Evolutionary conservation across 2,113 vertebrate genomes (phyloP).

Genomic region (Orycteropus afer): DNA sequence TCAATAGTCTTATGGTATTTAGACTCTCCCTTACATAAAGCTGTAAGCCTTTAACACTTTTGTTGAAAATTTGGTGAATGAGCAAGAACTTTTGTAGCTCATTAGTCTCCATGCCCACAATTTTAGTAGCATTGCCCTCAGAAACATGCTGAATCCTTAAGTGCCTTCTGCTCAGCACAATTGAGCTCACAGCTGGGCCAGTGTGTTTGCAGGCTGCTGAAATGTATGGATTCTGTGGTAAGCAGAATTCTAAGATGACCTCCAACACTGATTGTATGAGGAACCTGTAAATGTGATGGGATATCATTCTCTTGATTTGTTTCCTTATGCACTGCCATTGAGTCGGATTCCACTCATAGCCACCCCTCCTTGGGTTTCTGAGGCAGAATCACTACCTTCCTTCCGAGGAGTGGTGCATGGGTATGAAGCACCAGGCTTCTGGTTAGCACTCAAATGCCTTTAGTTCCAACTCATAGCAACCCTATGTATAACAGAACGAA

Average conservation of each 20-base stretch:
- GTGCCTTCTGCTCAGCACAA: neutral
- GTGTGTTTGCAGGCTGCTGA: neutral
- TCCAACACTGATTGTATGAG: neutral
- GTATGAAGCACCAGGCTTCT: no score
- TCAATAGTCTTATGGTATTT: constrained; percentile 13
- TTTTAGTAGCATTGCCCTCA: neutral
- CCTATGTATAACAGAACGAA: neutral
- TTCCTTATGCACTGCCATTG: no score
- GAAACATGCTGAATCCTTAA: constrained; percentile 10
- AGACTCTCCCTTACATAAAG: neutral
- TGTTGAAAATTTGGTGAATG: constrained; percentile 37
- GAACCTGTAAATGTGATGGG: neutral
- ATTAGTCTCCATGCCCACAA: neutral
- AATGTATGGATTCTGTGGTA: neutral
- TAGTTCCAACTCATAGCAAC: neutral
- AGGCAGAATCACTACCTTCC: no score
- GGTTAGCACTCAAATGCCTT: no score
- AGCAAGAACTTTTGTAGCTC: neutral
- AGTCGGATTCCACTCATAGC: no score
- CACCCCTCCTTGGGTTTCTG: no score
- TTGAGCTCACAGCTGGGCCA: neutral
- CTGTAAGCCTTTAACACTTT: neutral
- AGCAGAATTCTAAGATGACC: neutral
- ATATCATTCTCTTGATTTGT: neutral
- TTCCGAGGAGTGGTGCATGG: no score